Evolutionary conservation across 2,888 invertebrate species (phyloP), one percentile per base, ranked within the genome.

Genomic region (Platycheirus albimanus): DNA sequence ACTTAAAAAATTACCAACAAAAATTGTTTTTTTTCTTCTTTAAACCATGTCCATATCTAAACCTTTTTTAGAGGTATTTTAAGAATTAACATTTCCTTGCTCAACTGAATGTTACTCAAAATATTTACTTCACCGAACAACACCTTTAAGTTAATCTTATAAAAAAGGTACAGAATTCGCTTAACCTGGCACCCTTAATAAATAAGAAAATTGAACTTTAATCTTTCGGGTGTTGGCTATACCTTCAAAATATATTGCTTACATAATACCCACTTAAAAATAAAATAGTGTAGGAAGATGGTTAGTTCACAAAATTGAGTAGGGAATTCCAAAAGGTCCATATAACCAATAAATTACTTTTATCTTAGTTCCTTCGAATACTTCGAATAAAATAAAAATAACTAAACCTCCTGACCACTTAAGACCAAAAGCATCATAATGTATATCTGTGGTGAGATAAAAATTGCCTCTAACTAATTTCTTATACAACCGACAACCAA

Each of bases 281-380:
- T 2, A 33, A 6, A 58, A 41, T 58, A n/a, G n/a, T n/a, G n/a
- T 28, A 15, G 24, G 41, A 10, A n/a, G 15, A 8, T n/a, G 13
- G 20, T 28, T 0, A 1, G 4, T 15, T 41, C 1, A 10, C 17
- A 3, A 15, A 43, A 45, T 61, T 45, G 30, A 19, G 30, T 43
- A 10, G 61, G 45, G 30, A 61, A 30, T 45, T 45, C 45, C 11
- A 61, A 61, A 45, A 43, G 61, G 61, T 17, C 61, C 41, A 43
- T 43, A n/a, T n/a, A 11, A 19, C 30, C 45, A 61, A 61, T 45
- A 61, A 61, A 61, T 45, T 54, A 28, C 43, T 30, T 10, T 19
- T 61, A 45, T 45, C 61, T 61, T 2, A 43, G 17, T 61, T 24
- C 41, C 19, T n/a, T n/a, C n/a, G n/a, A n/a, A n/a, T n/a, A 17